These are phyloP conservation scores for Sander lucioperca DNA, from an alignment of 2,113 vertebrate species.

Conservation along the genomic window DNA sequence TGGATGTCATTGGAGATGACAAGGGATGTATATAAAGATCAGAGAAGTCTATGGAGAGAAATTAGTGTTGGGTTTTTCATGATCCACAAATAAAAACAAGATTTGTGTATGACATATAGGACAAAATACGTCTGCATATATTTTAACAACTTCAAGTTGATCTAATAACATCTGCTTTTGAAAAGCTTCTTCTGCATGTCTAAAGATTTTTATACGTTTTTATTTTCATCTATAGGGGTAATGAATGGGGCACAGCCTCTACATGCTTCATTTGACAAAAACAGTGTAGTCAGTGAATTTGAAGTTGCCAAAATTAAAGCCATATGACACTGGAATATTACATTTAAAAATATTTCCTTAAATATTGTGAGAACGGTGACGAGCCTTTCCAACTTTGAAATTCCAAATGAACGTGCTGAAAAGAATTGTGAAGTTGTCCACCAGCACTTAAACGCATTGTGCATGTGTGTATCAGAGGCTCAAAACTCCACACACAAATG, in stretches of 20 bases:
- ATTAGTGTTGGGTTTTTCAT: background rate
- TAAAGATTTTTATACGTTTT: background rate
- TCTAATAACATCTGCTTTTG: background rate
- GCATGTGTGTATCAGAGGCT: background rate
- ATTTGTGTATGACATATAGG: background rate
- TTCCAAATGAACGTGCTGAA: background rate
- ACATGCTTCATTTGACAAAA: too few relatives aligned
- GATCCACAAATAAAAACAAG: background rate
- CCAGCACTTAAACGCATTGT: background rate
- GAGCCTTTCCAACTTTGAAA: background rate
- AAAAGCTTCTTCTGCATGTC: background rate
- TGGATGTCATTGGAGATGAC: constrained; percentile 15
- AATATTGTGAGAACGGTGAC: too few relatives aligned
- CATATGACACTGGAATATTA: too few relatives aligned
- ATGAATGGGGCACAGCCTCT: too few relatives aligned
- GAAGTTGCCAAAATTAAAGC: too few relatives aligned
- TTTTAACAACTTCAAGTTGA: too few relatives aligned
- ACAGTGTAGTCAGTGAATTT: too few relatives aligned
- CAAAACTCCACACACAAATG: too few relatives aligned
- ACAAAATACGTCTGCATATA: background rate
- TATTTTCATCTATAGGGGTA: too few relatives aligned
- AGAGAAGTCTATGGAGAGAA: constrained; percentile 9
- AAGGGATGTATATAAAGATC: constrained; percentile 1
- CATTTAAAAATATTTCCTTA: too few relatives aligned
- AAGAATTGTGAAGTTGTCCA: background rate